Conservation (phyloP, 2,113 vertebrate species). For the Panthera leo region DNA sequence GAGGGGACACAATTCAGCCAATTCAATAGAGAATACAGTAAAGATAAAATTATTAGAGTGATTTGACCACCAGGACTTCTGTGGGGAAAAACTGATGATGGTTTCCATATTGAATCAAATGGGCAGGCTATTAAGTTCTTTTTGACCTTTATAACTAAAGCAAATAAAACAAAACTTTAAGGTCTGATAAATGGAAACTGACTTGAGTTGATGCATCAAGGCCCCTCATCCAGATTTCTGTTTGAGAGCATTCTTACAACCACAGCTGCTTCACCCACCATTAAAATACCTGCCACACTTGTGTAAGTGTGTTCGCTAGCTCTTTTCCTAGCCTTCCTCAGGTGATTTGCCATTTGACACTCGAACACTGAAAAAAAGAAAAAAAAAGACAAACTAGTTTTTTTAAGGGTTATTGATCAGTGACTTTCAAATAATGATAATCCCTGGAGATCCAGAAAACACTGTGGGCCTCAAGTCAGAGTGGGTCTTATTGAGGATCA, state of each 20-base stretch:
- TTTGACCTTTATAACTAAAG: conserved; percentile 34
- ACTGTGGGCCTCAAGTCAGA: background rate
- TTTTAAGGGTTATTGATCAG: conserved; percentile 47
- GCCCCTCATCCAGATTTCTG: background rate
- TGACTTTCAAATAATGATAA: conserved; percentile 7
- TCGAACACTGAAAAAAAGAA: background rate
- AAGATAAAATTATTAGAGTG: background rate
- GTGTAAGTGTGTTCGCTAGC: background rate
- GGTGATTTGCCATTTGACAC: conserved; percentile 22
- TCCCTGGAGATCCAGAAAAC: background rate
- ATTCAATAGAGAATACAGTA: background rate
- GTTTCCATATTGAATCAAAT: background rate
- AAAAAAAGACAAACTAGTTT: background rate
- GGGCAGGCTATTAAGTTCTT: background rate
- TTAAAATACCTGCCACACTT: background rate
- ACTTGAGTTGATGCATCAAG: background rate
- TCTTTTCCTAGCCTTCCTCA: background rate
- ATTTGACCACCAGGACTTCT: background rate
- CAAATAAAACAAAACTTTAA: background rate
- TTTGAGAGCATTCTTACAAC: background rate
- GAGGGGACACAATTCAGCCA: background rate
- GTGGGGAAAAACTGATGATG: background rate
- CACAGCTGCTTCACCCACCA: background rate
- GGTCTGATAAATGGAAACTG: background rate
- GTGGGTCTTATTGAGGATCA: background rate